Evolutionary conservation across 2,113 vertebrate species (phyloP), one percentile per base, ranked within the genome.

Genomic region (Sinocyclocheilus rhinocerous): DNA sequence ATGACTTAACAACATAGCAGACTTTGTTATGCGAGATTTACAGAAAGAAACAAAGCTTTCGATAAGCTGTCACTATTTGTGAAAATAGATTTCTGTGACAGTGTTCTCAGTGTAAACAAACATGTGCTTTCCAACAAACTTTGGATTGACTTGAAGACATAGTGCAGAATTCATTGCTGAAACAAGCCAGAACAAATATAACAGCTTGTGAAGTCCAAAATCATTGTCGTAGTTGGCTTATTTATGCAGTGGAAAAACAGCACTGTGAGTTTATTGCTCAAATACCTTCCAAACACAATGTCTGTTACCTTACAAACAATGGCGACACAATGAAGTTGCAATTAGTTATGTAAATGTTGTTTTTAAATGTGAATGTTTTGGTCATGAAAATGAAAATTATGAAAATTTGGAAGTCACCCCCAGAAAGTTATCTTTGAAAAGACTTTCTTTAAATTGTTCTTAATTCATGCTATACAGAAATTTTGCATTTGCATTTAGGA

Each of bases 201-300:
- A 18, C 55, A 80, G 57, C 77, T 24, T 63, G 77, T 45, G 16
- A 80, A 80, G 57, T 80, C 57, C 57, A 80, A 80, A 80, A 42
- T 63, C 57, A 80, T 81, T 29, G 67, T 11, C 1, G 16, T 29
- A 6, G 15, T 29, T 65, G 79, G 59, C 79, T 81, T n/a, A 81
- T 81, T 48, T 65, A 45, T 3, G 13, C 6, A 24, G 22, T 5
- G 33, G 24, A 61, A 79, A 79, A 61, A 36, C 36, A 65, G 36
- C 78, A 20, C 16, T 18, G 45, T 48, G 15, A 13, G 20, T 63
- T 80, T 63, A 63, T 63, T 80, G 57, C 36, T 10, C 9, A 63
- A 65, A 81, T 9, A 65, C 52, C 16, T 55, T 78, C 26, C 76
- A 33, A 57, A 78, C 29, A n/a, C 22, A 79, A 45, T 81, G 78